Conservation (phyloP, 2,888 invertebrate species). For the Cerceris ruficornis region DNA sequence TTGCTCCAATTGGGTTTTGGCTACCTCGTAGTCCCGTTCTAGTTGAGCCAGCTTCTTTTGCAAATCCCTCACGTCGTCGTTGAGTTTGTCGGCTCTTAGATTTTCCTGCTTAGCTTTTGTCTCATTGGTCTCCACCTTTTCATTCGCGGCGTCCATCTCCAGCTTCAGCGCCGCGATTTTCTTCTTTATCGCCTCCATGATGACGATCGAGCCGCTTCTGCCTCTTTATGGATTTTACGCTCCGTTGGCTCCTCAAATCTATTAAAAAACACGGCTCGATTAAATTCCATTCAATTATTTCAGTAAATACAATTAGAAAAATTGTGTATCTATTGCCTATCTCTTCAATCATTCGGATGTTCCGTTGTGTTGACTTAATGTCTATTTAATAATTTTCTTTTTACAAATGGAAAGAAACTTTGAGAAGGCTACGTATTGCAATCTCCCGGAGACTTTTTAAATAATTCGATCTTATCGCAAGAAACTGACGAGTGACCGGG, state of each 20-base stretch:
- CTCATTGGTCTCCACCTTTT: slow-evolving; percentile 86
- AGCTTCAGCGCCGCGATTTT: slow-evolving; percentile 89
- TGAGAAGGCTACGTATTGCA: too few species aligned
- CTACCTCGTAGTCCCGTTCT: slow-evolving; percentile 93
- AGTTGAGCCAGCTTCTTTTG: slow-evolving; percentile 97
- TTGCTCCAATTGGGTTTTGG: slow-evolving; percentile 94
- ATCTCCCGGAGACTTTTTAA: too few species aligned
- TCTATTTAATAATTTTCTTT: too few species aligned
- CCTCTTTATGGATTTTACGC: slow-evolving; percentile 32
- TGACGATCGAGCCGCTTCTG: slow-evolving; percentile 58
- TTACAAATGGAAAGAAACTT: too few species aligned
- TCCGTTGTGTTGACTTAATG: too few species aligned
- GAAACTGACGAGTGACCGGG: too few species aligned
- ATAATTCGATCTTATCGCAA: too few species aligned
- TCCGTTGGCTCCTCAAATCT: slow-evolving; percentile 17
- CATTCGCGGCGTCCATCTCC: slow-evolving; percentile 88
- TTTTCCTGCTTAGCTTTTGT: slow-evolving; percentile 84
- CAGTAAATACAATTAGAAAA: background rate
- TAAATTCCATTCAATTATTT: background rate
- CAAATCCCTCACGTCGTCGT: slow-evolving; percentile 96
- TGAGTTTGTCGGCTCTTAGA: slow-evolving; percentile 83
- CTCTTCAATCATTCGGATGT: too few species aligned
- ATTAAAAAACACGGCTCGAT: background rate
- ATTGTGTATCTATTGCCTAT: background rate
- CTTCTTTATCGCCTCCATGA: slow-evolving; percentile 90